These are phyloP conservation scores for Hirtodrosophila alboralis DNA, from an alignment of 2,888 invertebrate genomes.

Conservation along the genomic window DNA sequence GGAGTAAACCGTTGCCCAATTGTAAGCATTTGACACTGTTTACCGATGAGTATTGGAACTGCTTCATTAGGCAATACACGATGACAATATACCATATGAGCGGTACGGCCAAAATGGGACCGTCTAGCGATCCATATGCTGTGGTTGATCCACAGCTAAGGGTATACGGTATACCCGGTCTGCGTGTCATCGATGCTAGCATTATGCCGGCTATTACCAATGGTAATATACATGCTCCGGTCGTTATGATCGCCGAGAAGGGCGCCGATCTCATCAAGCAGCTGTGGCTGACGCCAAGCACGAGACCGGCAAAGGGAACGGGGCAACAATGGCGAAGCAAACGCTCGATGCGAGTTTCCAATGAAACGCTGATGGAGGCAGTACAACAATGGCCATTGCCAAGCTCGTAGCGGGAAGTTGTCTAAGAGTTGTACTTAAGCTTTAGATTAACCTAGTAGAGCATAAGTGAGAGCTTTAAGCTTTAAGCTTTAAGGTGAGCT, in stretches of 20 bases:
- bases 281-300: constrained; percentile 86
- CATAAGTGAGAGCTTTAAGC: background rate
- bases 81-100: constrained; percentile 95
- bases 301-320: background rate
- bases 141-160: constrained; percentile 91
- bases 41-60: constrained; percentile 95
- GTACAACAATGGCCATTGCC: constrained; percentile 60
- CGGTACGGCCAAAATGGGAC: constrained; percentile 94
- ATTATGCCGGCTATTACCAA: constrained; percentile 95
- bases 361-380: constrained; percentile 10
- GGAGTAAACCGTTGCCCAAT: constrained; percentile 90
- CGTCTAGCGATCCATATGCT: constrained; percentile 89
- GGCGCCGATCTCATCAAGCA: constrained; percentile 92
- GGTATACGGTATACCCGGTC: constrained; percentile 90
- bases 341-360: constrained; percentile 26
- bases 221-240: constrained; percentile 94
- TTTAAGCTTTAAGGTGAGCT: background rate
- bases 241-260: constrained; percentile 94
- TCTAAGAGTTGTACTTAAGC: constrained; percentile 7
- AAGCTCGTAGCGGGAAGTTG: constrained; percentile 49
- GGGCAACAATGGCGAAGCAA: constrained; percentile 39
- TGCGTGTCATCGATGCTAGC: constrained; percentile 94
- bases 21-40: constrained; percentile 91
- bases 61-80: constrained; percentile 92
- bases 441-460: constrained; percentile 7